Evolutionary conservation across 2,888 invertebrate genomes (phyloP).

Genomic region (Drosophila pegasa): DNA sequence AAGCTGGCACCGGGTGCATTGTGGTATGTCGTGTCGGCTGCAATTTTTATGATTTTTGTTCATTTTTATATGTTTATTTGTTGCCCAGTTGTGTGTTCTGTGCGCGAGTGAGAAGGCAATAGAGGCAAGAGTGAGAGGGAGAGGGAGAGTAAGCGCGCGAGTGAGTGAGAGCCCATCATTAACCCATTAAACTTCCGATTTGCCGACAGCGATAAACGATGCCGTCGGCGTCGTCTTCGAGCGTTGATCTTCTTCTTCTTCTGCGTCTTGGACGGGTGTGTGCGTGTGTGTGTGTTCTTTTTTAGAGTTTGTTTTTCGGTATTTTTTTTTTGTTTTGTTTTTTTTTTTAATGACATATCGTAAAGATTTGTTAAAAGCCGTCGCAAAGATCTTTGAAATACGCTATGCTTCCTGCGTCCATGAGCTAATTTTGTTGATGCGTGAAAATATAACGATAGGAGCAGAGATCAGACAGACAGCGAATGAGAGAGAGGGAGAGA

Average conservation of each 20-base stretch:
- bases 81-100: conserved; percentile 41
- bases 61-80: conserved; percentile 79
- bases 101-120: neutral
- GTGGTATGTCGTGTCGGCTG: conserved; percentile 69
- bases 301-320: conserved; percentile 32
- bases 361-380: conserved; percentile 80
- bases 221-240: conserved; percentile 40
- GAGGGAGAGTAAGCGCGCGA: conserved; percentile 3
- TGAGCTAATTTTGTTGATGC: conserved; percentile 62
- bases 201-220: conserved; percentile 80
- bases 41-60: conserved; percentile 76
- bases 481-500: neutral
- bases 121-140: conserved; percentile 13
- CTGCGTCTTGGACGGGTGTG: conserved; percentile 3
- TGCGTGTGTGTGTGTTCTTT: conserved; percentile 27
- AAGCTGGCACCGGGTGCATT: conserved; percentile 72
- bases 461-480: conserved; percentile 2
- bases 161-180: conserved; percentile 66
- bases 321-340: conserved; percentile 23
- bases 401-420: conserved; percentile 71
- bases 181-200: conserved; percentile 81
- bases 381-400: conserved; percentile 68
- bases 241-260: conserved; percentile 10
- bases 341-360: conserved; percentile 77
- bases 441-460: conserved; percentile 57